Conservation (phyloP, 2,797 vertebrate species). For the Hapalemur alaotrensis region DNA sequence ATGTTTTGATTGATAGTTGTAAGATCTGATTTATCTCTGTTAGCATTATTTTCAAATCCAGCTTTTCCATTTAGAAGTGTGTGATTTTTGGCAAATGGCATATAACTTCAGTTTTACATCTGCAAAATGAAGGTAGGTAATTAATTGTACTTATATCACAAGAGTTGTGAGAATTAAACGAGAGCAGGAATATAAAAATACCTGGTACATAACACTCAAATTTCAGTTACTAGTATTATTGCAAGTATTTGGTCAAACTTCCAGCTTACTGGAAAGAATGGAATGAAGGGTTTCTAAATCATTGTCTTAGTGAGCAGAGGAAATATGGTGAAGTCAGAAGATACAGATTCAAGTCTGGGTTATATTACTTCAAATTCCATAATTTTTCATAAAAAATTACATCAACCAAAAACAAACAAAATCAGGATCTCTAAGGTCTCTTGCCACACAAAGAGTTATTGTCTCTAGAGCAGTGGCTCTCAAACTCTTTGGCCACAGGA, state of each 20-base stretch:
- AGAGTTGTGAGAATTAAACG: conserved; percentile 13
- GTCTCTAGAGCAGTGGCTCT: neutral
- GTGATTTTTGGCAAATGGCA: conserved; percentile 31
- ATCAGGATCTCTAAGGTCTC: neutral
- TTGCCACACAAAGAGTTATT: neutral
- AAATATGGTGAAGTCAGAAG: conserved; percentile 30
- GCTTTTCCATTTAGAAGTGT: neutral
- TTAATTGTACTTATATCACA: conserved; percentile 1
- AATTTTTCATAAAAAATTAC: neutral
- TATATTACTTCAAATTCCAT: neutral
- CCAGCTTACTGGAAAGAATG: neutral
- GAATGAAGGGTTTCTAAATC: conserved; percentile 15
- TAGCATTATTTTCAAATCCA: conserved; percentile 30
- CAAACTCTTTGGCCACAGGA: neutral
- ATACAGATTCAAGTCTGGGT: neutral
- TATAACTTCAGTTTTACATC: conserved; percentile 26
- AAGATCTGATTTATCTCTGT: neutral
- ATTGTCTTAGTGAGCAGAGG: neutral
- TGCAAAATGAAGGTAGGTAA: conserved; percentile 33
- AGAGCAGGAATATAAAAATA: conserved; percentile 20
- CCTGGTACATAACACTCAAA: neutral
- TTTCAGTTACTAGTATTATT: conserved; percentile 41
- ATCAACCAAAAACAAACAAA: neutral
- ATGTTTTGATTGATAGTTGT: conserved; percentile 30
- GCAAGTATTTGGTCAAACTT: conserved; percentile 22